These are phyloP conservation scores for Echinarachnius parma DNA, from an alignment of 53 echinoderm and acorn worm species.

Conservation along the genomic window DNA sequence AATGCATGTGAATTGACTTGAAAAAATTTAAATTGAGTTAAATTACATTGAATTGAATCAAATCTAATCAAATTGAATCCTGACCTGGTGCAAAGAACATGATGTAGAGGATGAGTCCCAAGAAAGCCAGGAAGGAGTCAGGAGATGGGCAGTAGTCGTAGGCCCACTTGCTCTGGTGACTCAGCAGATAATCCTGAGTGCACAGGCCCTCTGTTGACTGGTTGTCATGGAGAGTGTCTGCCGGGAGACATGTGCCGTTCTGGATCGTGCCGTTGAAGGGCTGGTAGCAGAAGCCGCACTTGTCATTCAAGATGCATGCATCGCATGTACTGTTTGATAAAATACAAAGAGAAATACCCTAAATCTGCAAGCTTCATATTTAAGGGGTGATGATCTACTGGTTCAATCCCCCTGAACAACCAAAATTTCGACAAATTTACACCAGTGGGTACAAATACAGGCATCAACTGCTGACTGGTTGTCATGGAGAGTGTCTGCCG, in stretches of 20 bases:
- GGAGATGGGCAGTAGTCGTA: conserved; percentile 78
- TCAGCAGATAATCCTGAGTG: neutral
- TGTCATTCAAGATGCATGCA: conserved; percentile 59
- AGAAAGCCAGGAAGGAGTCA: conserved; percentile 60
- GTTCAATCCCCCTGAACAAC: too few relatives aligned
- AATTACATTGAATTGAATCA: too few relatives aligned
- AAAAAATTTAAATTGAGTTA: too few relatives aligned
- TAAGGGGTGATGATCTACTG: too few relatives aligned
- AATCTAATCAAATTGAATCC: too few relatives aligned
- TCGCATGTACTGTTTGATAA: conserved; percentile 65
- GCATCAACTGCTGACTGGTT: conserved; percentile 53
- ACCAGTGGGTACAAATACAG: conserved; percentile 28
- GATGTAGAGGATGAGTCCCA: conserved; percentile 73
- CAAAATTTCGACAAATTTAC: too few relatives aligned
- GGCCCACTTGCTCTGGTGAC: conserved; percentile 53
- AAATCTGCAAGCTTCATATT: too few relatives aligned
- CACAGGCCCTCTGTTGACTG: conserved; percentile 58
- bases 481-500: conserved; percentile 11
- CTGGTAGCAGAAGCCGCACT: conserved; percentile 87
- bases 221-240: conserved; percentile 16
- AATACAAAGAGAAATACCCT: too few relatives aligned
- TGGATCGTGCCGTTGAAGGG: conserved; percentile 27
- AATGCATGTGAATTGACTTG: too few relatives aligned
- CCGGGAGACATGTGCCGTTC: conserved; percentile 67
- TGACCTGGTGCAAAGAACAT: conserved; percentile 86